Evolutionary conservation across 2,113 vertebrate species (phyloP), one percentile per base, ranked within the genome.

Genomic region (Neotragus pygmaeus): DNA sequence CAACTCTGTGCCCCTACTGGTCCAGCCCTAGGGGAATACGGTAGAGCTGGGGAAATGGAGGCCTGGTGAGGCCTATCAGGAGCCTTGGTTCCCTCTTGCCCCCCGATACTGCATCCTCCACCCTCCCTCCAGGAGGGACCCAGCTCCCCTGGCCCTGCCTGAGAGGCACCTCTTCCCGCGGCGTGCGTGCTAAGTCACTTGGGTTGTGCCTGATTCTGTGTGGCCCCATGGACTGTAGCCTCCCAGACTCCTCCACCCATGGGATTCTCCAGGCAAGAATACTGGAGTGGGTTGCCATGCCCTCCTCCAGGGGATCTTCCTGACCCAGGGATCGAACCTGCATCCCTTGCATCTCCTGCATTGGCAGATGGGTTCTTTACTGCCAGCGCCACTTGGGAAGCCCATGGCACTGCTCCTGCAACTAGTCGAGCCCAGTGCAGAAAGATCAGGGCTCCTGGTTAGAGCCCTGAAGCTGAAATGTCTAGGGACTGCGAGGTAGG

Each of bases 41-140:
- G 12, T 17, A 28, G 36, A n/a, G 45, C 49, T 2, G 2, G 81
- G 85, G 87, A 92, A 91, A 58, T 87, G 14, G 87, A 94, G 95
- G 60, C 62, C 66, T 11, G 1, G 25, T 2, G 23, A 78, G 14
- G 80, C 6, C 33, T 28, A 51, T 5, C 21, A 2, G 25, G 16
- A 12, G 6, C 33, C 15, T 49, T 10, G 39, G n/a, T 21, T 7
- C 49, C 30, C 7, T 27, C 43, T 27, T n/a, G 57, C 12, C 6
- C 7, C 7, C 51, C 2, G 17, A 25, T 2, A 10, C 6, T 39
- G 5, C 14, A 0, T 12, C 39, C 36, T n/a, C 27, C n/a, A 4
- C 2, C 43, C 8, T 91, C 58, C 51, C n/a, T 66, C 36, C 14
- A 1, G 21, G 33, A 47, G 33, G 43, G 14, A 17, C 27, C 6